Base-by-base conservation (phyloP, 2,888 invertebrate genomes). In the Boloria euphrosyne region DNA sequence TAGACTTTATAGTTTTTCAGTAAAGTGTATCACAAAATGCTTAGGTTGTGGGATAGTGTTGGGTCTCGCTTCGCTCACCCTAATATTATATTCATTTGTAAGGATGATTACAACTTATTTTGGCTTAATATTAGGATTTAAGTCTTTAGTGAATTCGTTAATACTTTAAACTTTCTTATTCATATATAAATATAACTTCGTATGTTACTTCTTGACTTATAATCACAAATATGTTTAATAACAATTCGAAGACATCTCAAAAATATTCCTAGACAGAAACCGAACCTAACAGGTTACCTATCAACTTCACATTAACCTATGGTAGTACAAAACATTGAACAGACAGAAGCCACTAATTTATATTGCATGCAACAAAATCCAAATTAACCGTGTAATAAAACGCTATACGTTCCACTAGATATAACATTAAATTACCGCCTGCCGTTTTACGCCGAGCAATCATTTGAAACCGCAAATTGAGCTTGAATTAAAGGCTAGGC, bases 391-490 rank as follows among this genome's bases (percentile, higher is more conserved):
- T 50, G 53, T 62, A 58, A 62, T 62, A 62, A 54, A 66, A 57
- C 62, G 64, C 52, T 47, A 60, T 64, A 63, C 50, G 63, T 63
- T 59, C 55, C 59, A 66, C 65, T 66, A 57, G 62, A 69, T 62
- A 71, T 73, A 68, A 69, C 68, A 67, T 70, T 73, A 71, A 71
- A 70, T 72, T 69, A 70, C 67, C 75, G 75, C 74, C 75, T 72
- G 71, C 51, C 75, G 64, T 68, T 75, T 74, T 74, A 65, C 68
- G 60, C 62, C 62, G 65, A 70, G 75, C 75, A 75, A 75, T 73
- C 71, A 74, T 75, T 75, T 67, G 65, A 50, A 58, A 60, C 62
- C 73, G 61, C 71, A 69, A 71, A 73, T 73, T 70, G 72, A 51
- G 66, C 71, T 60, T 59, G 67, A 73, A 73, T 74, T 71, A 74